Evolutionary conservation across 2,888 invertebrate genomes (phyloP).

Genomic region (Scrobipalpa atriplicella): DNA sequence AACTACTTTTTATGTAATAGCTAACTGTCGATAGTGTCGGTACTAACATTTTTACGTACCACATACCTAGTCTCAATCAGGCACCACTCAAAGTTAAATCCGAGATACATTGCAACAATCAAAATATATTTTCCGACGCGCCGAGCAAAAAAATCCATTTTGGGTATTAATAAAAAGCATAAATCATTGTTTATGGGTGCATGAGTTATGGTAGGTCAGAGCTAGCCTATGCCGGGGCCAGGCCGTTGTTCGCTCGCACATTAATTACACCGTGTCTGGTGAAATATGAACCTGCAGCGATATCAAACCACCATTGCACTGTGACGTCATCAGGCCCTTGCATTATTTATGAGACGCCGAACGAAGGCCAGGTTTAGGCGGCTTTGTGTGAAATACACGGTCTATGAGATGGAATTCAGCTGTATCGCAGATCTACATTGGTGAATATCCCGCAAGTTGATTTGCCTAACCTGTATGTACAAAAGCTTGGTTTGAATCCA

Average conservation of each 20-base stretch:
- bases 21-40: no score
- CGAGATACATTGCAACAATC: conserved; percentile 4
- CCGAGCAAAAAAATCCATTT: conserved; percentile 2
- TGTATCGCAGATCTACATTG: neutral
- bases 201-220: conserved; percentile 41
- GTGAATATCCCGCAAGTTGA: neutral
- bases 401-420: neutral
- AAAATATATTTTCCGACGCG: conserved; percentile 9
- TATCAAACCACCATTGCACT: conserved; percentile 59
- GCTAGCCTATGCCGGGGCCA: conserved; percentile 46
- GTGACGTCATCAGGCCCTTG: conserved; percentile 57
- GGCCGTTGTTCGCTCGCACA: conserved; percentile 56
- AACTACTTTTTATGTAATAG: no score
- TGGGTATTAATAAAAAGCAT: conserved; percentile 42
- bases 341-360: conserved; percentile 63
- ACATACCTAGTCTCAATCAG: neutral
- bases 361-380: conserved; percentile 43
- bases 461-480: no score
- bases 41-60: no score
- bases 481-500: no score
- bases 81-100: neutral
- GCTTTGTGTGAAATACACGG: conserved; percentile 29
- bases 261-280: conserved; percentile 66
- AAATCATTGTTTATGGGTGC: conserved; percentile 56
- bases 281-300: conserved; percentile 73